These are phyloP conservation scores for Conus canariensis DNA, from an alignment of 2,888 invertebrate species.

Conservation along the genomic window DNA sequence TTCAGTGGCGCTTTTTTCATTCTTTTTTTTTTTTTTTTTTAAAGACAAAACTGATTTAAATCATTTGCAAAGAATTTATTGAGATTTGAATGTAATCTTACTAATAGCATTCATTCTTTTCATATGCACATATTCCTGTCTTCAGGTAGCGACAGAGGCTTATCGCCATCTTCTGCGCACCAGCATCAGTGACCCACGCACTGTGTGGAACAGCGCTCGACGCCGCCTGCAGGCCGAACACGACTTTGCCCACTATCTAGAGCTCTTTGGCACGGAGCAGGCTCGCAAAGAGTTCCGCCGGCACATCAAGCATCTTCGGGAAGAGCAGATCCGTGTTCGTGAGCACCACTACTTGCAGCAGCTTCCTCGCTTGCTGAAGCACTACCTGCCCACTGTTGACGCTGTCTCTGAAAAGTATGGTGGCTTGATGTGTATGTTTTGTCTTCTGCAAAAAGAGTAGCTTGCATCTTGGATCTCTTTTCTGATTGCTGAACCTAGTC, in stretches of 20 bases:
- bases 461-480: neutral
- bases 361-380: slow-evolving; percentile 87
- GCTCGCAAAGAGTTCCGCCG: slow-evolving; percentile 88
- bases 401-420: slow-evolving; percentile 83
- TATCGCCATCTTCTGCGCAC: slow-evolving; percentile 91
- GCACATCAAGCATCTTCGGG: slow-evolving; percentile 89
- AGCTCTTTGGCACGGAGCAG: slow-evolving; percentile 92
- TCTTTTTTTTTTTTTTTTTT: too few relatives aligned
- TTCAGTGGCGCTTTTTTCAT: too few relatives aligned
- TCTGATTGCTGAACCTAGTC: neutral
- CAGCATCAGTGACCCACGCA: slow-evolving; percentile 90
- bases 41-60: too few relatives aligned
- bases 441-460: neutral
- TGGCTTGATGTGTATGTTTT: neutral
- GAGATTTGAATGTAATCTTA: too few relatives aligned
- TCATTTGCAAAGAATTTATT: too few relatives aligned
- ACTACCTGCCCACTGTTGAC: slow-evolving; percentile 88
- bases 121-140: too few relatives aligned
- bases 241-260: slow-evolving; percentile 91
- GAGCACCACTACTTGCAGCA: slow-evolving; percentile 88
- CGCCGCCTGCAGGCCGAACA: slow-evolving; percentile 92
- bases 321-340: slow-evolving; percentile 88
- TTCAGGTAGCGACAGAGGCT: slow-evolving; percentile 92
- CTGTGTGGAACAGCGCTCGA: slow-evolving; percentile 82
- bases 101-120: too few relatives aligned